Conservation (phyloP, 1,140 invertebrate genomes). For the Drosophila littoralis region DNA sequence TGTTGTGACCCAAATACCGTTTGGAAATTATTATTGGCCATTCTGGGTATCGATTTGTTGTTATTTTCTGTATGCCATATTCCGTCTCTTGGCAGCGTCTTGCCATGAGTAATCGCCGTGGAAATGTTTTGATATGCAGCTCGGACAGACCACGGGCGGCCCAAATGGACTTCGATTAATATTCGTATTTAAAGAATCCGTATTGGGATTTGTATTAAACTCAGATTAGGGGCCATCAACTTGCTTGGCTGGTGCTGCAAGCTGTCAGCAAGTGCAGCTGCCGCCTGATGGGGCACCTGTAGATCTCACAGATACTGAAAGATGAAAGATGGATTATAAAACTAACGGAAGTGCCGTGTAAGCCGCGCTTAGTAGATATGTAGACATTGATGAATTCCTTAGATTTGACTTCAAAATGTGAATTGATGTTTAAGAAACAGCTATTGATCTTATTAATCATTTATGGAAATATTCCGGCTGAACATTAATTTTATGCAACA, state of each 20-base stretch:
- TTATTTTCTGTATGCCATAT: conserved; percentile 22
- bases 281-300: neutral
- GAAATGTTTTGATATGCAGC: conserved; percentile 34
- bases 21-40: conserved; percentile 79
- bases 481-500: too few relatives aligned
- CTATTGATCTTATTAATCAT: neutral
- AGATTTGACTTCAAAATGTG: neutral
- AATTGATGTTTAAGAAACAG: neutral
- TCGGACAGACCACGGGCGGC: conserved; percentile 31
- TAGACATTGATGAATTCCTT: neutral
- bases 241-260: conserved; percentile 41
- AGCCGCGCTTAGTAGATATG: conserved; percentile 26
- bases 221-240: conserved; percentile 48
- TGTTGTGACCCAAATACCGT: conserved; percentile 83
- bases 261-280: conserved; percentile 60
- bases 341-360: conserved; percentile 48
- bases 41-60: conserved; percentile 71
- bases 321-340: conserved; percentile 21
- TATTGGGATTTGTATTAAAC: conserved; percentile 55
- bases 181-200: conserved; percentile 28
- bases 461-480: neutral
- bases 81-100: conserved; percentile 18
- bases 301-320: conserved; percentile 23
- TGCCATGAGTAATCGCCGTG: conserved; percentile 35
- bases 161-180: conserved; percentile 21